A percentile compares a stretch with the other conserved stretches of the same genome.
Evolutionary conservation across 2,888 invertebrate species (phyloP).

Genomic region (Lasiommata megera): DNA sequence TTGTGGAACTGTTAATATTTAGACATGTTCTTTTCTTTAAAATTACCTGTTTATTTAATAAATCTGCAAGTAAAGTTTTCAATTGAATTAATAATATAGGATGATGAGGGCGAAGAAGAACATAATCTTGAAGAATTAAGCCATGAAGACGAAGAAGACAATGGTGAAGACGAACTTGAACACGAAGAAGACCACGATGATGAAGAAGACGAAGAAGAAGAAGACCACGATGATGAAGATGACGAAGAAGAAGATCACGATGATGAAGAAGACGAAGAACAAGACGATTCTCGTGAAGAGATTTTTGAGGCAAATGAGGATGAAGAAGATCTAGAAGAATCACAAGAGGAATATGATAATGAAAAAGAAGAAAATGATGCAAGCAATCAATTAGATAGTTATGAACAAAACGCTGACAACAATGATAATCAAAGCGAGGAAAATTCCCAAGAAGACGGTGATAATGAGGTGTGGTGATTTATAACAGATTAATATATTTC

Average conservation of each 20-base stretch:
- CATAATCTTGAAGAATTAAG: slow-evolving; percentile 52
- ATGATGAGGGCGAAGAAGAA: slow-evolving; percentile 33
- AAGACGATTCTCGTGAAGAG: slow-evolving; percentile 40
- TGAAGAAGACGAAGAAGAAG: slow-evolving; percentile 1
- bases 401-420: slow-evolving; percentile 39
- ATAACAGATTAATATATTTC: not conserved
- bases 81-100: not conserved
- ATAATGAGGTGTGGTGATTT: slow-evolving; percentile 33
- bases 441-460: slow-evolving; percentile 25
- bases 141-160: slow-evolving; percentile 40
- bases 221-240: not conserved
- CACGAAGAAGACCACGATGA: slow-evolving; percentile 25
- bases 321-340: slow-evolving; percentile 42
- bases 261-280: slow-evolving; percentile 43
- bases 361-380: slow-evolving; percentile 42
- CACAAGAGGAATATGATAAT: slow-evolving; percentile 39
- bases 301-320: slow-evolving; percentile 45
- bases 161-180: slow-evolving; percentile 40
- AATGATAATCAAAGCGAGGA: slow-evolving; percentile 43
- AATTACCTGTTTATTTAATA: no score
- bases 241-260: slow-evolving; percentile 39
- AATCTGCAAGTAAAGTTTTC: not conserved
- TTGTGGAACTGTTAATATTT: no score
- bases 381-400: slow-evolving; percentile 38
- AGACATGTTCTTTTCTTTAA: no score